These are phyloP conservation scores for Momotus momota DNA, from an alignment of 2,797 vertebrate genomes.

Conservation along the genomic window DNA sequence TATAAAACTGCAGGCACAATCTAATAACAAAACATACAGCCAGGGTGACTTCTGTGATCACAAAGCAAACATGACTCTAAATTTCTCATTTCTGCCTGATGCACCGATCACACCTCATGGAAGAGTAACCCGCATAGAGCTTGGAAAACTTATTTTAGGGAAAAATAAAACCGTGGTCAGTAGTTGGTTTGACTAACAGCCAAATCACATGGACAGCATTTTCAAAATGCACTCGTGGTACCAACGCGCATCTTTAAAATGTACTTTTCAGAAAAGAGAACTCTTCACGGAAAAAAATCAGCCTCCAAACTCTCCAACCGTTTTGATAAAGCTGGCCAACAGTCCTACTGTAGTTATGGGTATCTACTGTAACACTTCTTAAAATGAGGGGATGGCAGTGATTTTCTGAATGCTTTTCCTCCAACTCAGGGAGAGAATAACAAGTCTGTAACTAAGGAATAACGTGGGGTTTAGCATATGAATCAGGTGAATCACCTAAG, in stretches of 20 bases:
- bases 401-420: constrained; percentile 23
- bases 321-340: background rate
- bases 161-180: background rate
- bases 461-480: background rate
- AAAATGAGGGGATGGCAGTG: background rate
- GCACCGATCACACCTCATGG: background rate
- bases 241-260: background rate
- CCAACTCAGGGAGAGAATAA: background rate
- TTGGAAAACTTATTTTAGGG: background rate
- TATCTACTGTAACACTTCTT: background rate
- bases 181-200: background rate
- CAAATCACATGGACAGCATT: background rate
- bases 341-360: background rate
- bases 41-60: background rate
- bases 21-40: background rate
- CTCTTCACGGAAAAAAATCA: background rate
- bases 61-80: background rate
- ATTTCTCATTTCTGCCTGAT: background rate
- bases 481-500: constrained; percentile 30
- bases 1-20: background rate
- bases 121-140: background rate
- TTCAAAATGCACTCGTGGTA: background rate
- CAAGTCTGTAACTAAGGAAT: constrained; percentile 9
- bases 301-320: background rate
- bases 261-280: background rate